Evolutionary conservation across 2,797 vertebrate genomes (phyloP), one percentile per base, ranked within the genome.

Genomic region (Enteromius afrohamiltoni): DNA sequence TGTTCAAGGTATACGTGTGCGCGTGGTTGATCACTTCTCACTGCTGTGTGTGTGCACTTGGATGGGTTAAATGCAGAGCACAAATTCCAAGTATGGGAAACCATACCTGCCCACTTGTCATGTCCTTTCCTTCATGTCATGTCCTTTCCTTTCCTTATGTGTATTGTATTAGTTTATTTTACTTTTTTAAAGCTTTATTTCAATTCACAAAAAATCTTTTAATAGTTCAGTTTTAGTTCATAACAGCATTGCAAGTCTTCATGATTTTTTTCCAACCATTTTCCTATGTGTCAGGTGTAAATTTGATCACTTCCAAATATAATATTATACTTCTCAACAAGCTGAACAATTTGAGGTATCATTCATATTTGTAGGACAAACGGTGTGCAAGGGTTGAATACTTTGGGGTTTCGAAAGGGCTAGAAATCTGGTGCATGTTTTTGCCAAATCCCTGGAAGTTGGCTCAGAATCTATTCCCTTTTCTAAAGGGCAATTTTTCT

Each of bases 401-500:
- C 77, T 51, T 53, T 62, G 51, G 10, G 60, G 40, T 79, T 68
- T 55, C 26, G n/a, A 73, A 79, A 82, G 67, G 84, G 45, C 42
- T 37, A 47, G 37, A 79, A 68, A 86, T 79, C 49, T 79, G 76
- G 87, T 81, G 88, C 88, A 85, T 89, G 89, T 88, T 88, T 85
- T 89, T 64, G 65, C 45, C 51, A 90, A 67, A 89, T 88, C 89
- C 83, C 83, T 86, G 89, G 88, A 90, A 86, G 83, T 86, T 87
- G 87, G 79, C 88, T 86, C 87, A 87, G 88, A 92, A 91, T 92
- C 91, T 91, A 87, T 85, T 88, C 1, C 83, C 88, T 89, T 93
- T 90, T 91, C 85, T 84, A 93, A 92, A 94, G 93, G 90, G 90
- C 92, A 94, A 86, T 85, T 86, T 78, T 91, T 91, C 88, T 91